Conservation (phyloP, 2,797 vertebrate genomes). For the Toxotes lorentzi region DNA sequence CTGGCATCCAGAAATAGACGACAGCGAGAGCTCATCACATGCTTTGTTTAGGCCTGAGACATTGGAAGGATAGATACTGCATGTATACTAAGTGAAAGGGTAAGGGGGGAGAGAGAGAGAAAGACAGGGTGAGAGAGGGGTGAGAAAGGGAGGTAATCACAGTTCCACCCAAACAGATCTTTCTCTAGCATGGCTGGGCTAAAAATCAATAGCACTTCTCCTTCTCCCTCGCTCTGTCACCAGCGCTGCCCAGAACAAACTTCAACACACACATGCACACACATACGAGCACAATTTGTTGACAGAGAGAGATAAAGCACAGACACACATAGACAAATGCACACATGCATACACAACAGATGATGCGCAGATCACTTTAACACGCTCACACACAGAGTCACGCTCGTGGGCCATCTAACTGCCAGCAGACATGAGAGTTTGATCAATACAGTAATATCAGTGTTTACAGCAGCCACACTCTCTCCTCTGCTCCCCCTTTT, state of each 20-base stretch:
- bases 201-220: slow-evolving; percentile 70
- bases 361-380: slow-evolving; percentile 61
- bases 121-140: slow-evolving; percentile 21
- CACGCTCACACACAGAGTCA: slow-evolving; percentile 52
- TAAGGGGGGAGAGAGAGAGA: slow-evolving; percentile 26
- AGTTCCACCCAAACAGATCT: slow-evolving; percentile 80
- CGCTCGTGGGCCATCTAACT: slow-evolving; percentile 60
- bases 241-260: slow-evolving; percentile 64
- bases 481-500: slow-evolving; percentile 30
- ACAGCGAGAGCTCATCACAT: slow-evolving; percentile 56
- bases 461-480: slow-evolving; percentile 57
- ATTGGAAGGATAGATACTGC: slow-evolving; percentile 46
- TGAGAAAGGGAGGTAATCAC: slow-evolving; percentile 74
- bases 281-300: slow-evolving; percentile 38
- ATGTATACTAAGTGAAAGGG: slow-evolving; percentile 70
- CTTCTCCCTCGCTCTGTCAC: slow-evolving; percentile 63
- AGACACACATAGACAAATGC: slow-evolving; percentile 17
- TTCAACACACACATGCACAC: slow-evolving; percentile 43
- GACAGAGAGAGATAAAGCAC: slow-evolving; percentile 40
- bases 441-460: slow-evolving; percentile 80
- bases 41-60: slow-evolving; percentile 68
- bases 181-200: slow-evolving; percentile 66
- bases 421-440: slow-evolving; percentile 69
- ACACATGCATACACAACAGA: slow-evolving; percentile 52
- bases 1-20: slow-evolving; percentile 70